Evolutionary conservation across 2,888 invertebrate genomes (phyloP), one percentile per base, ranked within the genome.

Genomic region (Drosophila mercatorum): DNA sequence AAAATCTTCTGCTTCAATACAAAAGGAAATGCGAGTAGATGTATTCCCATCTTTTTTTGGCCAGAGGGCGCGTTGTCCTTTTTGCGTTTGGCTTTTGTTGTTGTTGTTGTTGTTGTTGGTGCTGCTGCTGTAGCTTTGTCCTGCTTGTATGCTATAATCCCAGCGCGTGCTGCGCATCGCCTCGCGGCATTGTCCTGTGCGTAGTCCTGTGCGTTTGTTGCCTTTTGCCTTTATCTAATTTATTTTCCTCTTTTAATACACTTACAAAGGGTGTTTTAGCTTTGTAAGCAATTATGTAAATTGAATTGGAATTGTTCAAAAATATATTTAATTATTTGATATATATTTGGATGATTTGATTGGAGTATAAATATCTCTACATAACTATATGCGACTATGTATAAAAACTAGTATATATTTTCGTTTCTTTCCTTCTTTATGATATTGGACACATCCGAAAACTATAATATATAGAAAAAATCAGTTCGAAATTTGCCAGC

Each of bases 201-300:
- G 63, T 75, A 75, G 78, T 80, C 77, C 73, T 47, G 70, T 80
- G 68, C 51, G 51, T 51, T 46, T 72, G 69, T 68, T 82, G 74
- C 75, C 80, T 60, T 79, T 87, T 83, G 75, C 78, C 78, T 87
- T 85, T 79, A 90, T 91, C 89, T 90, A 83, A 87, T 87, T 90
- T 88, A 90, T 90, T 89, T 83, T 69, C 68, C 72, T 78, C 64
- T 70, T 56, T 51, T 43, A 31, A 55, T 55, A 55, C 55, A 2
- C 55, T 55, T 8, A 17, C 8, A 26, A 41, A 28, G 12, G 12
- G 55, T 7, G 31, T 17, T 11, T 11, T 1, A 31, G 6, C 10
- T 55, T 6, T 22, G n/a, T 31, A 3, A 31, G 2, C 0, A 49
- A 17, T 11, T 6, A 34, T 0, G n/a, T 2, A 10, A 31, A 49